A percentile compares a stretch with the other conserved stretches of the same genome.
Evolutionary conservation across 2,113 vertebrate genomes (phyloP).

Genomic region (Holacanthus passer): DNA sequence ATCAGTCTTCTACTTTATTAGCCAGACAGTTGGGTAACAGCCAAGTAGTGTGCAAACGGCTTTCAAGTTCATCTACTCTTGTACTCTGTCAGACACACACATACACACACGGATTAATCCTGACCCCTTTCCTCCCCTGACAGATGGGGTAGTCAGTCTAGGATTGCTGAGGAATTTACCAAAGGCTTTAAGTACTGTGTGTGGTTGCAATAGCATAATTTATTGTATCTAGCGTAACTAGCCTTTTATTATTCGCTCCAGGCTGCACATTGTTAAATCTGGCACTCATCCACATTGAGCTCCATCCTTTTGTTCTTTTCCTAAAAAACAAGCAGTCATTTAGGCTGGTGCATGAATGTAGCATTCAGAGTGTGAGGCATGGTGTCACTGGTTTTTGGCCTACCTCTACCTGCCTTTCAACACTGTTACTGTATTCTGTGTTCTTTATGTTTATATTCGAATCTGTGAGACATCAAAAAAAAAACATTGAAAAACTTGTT

Average conservation of each 20-base stretch:
- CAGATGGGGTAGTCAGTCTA: constrained; percentile 78
- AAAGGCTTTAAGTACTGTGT: constrained; percentile 65
- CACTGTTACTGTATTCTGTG: not conserved
- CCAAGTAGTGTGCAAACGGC: constrained; percentile 55
- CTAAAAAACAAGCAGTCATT: constrained; percentile 28
- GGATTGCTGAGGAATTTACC: constrained; percentile 75
- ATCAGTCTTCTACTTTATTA: constrained; percentile 43
- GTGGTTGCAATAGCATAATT: constrained; percentile 32
- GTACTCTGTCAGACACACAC: constrained; percentile 12
- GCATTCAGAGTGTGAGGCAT: not conserved
- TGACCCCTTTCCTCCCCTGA: constrained; percentile 67
- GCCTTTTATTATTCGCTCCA: constrained; percentile 50
- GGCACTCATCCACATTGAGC: constrained; percentile 25
- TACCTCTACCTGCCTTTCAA: constrained; percentile 47
- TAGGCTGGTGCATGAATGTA: constrained; percentile 22
- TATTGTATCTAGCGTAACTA: constrained; percentile 42
- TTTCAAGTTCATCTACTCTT: constrained; percentile 51
- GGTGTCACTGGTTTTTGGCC: not conserved
- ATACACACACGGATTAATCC: constrained; percentile 68
- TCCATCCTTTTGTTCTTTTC: not conserved
- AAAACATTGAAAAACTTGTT: constrained; percentile 2
- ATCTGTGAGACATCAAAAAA: not conserved
- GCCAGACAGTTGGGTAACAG: constrained; percentile 48
- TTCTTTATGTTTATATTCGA: constrained; percentile 34
- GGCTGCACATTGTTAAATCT: constrained; percentile 51